A percentile compares a stretch with the other conserved stretches of the same genome.
phyloP scores from a whole-genome alignment of 2,888 invertebrate species.

The Nomada fucata region DNA sequence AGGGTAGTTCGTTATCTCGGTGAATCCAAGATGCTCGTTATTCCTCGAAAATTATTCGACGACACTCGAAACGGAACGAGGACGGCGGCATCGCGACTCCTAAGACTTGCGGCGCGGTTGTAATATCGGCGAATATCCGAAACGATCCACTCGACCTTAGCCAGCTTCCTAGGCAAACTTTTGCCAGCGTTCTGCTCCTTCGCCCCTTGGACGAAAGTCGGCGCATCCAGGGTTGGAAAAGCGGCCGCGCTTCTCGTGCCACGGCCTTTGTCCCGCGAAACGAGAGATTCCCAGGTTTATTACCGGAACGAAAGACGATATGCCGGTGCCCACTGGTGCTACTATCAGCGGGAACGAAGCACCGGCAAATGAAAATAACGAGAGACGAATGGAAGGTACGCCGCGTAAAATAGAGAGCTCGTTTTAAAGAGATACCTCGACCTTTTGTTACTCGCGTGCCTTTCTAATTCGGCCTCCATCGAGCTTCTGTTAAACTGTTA shows the following conservation, averaged over 20 bases:
- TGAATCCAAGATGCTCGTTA: constrained; percentile 12
- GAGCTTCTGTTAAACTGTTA: too few species aligned
- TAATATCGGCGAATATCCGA: constrained; percentile 58
- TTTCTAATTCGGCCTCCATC: not conserved
- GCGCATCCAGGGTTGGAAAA: constrained; percentile 31
- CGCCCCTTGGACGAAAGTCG: constrained; percentile 19
- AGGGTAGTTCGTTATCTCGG: not conserved
- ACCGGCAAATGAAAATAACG: constrained; percentile 23
- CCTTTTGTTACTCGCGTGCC: not conserved
- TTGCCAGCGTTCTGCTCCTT: constrained; percentile 1
- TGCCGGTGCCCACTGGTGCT: not conserved
- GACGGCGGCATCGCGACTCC: constrained; percentile 23
- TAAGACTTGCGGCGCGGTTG: constrained; percentile 1
- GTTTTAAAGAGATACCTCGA: constrained; percentile 1
- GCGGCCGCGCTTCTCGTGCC: constrained; percentile 12
- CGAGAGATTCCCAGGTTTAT: constrained; percentile 40
- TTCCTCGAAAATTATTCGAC: constrained; percentile 18
- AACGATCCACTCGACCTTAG: constrained; percentile 25
- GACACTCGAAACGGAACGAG: constrained; percentile 19
- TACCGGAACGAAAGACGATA: constrained; percentile 30
- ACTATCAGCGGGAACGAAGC: not conserved
- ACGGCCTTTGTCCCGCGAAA: constrained; percentile 25
- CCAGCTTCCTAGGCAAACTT: not conserved
- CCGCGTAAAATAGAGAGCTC: constrained; percentile 12
- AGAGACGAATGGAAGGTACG: constrained; percentile 17